Percentiles rank a stretch among this genome's conserved stretches.
These are phyloP conservation scores for Pimephales promelas DNA, from an alignment of 2,113 vertebrate species.

Conservation along the genomic window DNA sequence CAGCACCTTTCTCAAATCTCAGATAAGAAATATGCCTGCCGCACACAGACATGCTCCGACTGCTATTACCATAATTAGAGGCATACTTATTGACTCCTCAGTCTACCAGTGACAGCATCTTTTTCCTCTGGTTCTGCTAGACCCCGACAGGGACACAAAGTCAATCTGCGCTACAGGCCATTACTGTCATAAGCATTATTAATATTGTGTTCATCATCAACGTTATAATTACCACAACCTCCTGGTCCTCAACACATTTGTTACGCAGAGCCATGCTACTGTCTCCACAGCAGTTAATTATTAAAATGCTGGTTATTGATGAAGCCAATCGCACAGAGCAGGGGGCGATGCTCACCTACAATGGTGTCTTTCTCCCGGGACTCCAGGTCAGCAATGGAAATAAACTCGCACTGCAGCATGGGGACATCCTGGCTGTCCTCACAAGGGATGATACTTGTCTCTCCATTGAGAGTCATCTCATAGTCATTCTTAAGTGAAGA, in stretches of 20 bases:
- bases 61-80: constrained; percentile 63
- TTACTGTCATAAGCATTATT: constrained; percentile 66
- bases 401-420: constrained; percentile 88
- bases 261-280: not conserved
- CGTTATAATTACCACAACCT: constrained; percentile 61
- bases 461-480: constrained; percentile 92
- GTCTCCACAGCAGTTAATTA: constrained; percentile 53
- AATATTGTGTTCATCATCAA: constrained; percentile 64
- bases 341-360: constrained; percentile 78
- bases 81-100: constrained; percentile 55
- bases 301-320: constrained; percentile 47
- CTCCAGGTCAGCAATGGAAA: constrained; percentile 86
- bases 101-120: constrained; percentile 58
- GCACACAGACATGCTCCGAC: constrained; percentile 34
- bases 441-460: constrained; percentile 88
- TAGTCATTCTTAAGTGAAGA: constrained; percentile 96
- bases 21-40: constrained; percentile 45
- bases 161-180: constrained; percentile 63
- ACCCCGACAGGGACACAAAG: constrained; percentile 52
- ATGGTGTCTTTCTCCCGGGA: constrained; percentile 84
- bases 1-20: constrained; percentile 34
- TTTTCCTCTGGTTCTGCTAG: constrained; percentile 53
- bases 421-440: constrained; percentile 88
- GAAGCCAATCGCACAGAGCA: constrained; percentile 10
- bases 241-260: constrained; percentile 46